phyloP scores from a whole-genome alignment of 2,888 invertebrate species.

The Drosophila suboccidentalis region DNA sequence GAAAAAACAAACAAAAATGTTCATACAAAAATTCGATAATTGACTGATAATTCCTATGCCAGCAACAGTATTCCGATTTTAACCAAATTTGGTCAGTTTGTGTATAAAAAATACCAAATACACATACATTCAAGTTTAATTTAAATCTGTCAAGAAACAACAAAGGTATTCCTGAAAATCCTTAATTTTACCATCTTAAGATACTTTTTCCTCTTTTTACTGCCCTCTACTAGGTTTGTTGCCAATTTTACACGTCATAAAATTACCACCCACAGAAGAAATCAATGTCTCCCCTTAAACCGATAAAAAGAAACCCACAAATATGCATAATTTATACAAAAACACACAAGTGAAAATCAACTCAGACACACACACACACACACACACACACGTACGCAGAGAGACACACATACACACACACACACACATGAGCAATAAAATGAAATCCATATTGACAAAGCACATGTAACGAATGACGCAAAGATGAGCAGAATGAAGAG shows the following conservation, averaged over 20 bases:
- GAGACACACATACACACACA: slow-evolving; percentile 4
- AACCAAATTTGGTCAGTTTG: too few species aligned
- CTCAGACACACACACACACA: slow-evolving; percentile 20
- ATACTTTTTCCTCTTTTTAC: background rate
- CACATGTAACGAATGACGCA: slow-evolving; percentile 26
- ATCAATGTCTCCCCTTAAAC: slow-evolving; percentile 58
- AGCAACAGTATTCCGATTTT: too few species aligned
- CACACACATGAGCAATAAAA: slow-evolving; percentile 51
- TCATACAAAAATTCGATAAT: too few species aligned
- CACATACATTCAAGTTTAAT: too few species aligned
- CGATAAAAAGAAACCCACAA: slow-evolving; percentile 51
- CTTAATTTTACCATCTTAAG: background rate
- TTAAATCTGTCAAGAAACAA: too few species aligned
- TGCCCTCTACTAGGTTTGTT: slow-evolving; percentile 22
- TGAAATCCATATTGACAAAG: slow-evolving; percentile 65
- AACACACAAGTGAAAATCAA: slow-evolving; percentile 65
- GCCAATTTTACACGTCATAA: slow-evolving; percentile 72
- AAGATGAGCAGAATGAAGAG: slow-evolving; percentile 9
- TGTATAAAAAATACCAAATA: too few species aligned
- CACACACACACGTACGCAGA: too few species aligned
- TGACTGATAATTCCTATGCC: too few species aligned
- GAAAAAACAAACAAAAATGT: too few species aligned
- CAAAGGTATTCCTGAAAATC: background rate
- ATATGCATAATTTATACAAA: slow-evolving; percentile 71
- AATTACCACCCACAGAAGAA: slow-evolving; percentile 55